These are phyloP conservation scores for Tachysurus fulvidraco DNA, from an alignment of 2,113 vertebrate species.

Conservation along the genomic window DNA sequence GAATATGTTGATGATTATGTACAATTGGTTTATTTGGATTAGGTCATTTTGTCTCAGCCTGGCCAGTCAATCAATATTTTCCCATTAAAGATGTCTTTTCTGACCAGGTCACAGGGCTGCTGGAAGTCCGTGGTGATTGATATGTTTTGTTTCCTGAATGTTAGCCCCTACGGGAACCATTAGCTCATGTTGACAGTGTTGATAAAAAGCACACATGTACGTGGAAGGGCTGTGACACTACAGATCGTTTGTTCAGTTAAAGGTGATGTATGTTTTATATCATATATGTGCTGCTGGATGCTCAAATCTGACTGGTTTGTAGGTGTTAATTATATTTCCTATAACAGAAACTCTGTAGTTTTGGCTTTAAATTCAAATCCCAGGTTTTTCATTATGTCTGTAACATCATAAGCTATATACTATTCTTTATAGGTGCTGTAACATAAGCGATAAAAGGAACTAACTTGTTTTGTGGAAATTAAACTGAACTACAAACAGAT, in stretches of 20 bases:
- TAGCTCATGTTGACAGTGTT: not conserved
- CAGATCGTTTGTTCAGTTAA: not conserved
- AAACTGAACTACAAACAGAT: not conserved
- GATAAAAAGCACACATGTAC: not conserved
- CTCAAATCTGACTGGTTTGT: not conserved
- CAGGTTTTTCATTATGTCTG: not conserved
- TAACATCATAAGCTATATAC: not conserved
- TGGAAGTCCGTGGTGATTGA: constrained; percentile 37
- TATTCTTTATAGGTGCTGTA: not conserved
- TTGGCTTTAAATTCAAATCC: not conserved
- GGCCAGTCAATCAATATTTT: constrained; percentile 20
- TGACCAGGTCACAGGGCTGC: constrained; percentile 12
- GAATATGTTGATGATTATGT: not conserved
- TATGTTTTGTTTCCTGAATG: constrained; percentile 34
- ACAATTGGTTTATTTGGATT: not conserved
- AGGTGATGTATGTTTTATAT: constrained; percentile 4
- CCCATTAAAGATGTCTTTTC: constrained; percentile 15
- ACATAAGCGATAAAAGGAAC: not conserved
- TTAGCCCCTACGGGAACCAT: not conserved
- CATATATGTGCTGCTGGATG: not conserved
- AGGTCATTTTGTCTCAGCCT: not conserved
- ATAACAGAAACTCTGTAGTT: not conserved
- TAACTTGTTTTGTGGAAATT: not conserved
- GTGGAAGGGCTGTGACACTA: not conserved
- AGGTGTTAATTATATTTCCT: not conserved